Evolutionary conservation across 2,797 vertebrate genomes (phyloP).

Genomic region (Sylvia borin): DNA sequence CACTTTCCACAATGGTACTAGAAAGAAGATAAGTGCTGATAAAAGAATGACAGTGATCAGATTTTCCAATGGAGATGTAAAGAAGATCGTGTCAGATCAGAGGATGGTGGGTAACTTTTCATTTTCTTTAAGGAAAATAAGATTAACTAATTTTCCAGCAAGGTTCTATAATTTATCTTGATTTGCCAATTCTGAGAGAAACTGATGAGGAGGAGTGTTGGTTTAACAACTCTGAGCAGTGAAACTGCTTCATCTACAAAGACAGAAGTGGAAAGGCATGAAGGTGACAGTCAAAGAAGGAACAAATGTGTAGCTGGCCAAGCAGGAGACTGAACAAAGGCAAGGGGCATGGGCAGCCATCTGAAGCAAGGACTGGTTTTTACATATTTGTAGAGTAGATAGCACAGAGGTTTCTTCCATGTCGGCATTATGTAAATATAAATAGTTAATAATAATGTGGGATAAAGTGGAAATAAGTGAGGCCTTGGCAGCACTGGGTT

Average conservation of each 20-base stretch:
- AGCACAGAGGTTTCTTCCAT: not conserved
- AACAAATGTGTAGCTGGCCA: not conserved
- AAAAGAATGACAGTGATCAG: slow-evolving; percentile 54
- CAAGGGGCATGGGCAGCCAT: not conserved
- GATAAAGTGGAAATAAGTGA: not conserved
- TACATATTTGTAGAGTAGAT: not conserved
- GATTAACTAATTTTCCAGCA: not conserved
- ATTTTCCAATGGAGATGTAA: slow-evolving; percentile 79
- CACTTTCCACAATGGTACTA: slow-evolving; percentile 61
- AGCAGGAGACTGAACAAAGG: not conserved
- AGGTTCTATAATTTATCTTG: not conserved
- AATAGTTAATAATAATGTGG: not conserved
- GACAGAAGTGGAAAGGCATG: not conserved
- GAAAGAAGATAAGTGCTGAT: slow-evolving; percentile 72
- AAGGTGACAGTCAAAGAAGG: not conserved
- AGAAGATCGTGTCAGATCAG: slow-evolving; percentile 73
- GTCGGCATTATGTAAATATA: not conserved
- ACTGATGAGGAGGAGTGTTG: not conserved
- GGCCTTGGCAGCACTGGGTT: not conserved
- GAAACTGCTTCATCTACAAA: not conserved
- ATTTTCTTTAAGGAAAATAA: not conserved
- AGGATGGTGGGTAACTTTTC: slow-evolving; percentile 66
- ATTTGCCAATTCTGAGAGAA: not conserved
- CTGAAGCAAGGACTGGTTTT: not conserved
- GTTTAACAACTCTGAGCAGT: not conserved